A percentile compares a stretch with the other conserved stretches of the same genome.
phyloP scores from a whole-genome alignment of 2,888 invertebrate species.

The Scrobipalpa atriplicella region DNA sequence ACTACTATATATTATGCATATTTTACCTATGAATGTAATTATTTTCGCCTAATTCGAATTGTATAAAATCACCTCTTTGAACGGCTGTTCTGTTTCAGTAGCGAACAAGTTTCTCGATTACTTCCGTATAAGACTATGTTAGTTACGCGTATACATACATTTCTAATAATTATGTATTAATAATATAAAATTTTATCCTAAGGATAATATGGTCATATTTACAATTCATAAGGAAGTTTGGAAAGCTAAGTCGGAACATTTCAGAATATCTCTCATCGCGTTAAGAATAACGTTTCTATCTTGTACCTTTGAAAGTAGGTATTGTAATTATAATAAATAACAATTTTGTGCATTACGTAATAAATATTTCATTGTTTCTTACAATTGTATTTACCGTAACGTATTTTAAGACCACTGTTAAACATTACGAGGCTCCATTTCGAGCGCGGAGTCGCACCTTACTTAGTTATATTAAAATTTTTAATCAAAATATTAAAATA shows the following conservation, averaged over 20 bases:
- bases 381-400: slow-evolving; percentile 80
- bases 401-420: slow-evolving; percentile 73
- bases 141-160: slow-evolving; percentile 79
- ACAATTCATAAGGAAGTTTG: slow-evolving; percentile 77
- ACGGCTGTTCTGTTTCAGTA: slow-evolving; percentile 77
- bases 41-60: slow-evolving; percentile 82
- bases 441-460: slow-evolving; percentile 70
- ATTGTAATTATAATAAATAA: slow-evolving; percentile 81
- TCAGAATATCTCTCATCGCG: slow-evolving; percentile 80
- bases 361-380: slow-evolving; percentile 81
- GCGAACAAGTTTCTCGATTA: slow-evolving; percentile 76
- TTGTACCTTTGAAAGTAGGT: slow-evolving; percentile 81
- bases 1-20: slow-evolving; percentile 79
- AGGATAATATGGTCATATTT: slow-evolving; percentile 79
- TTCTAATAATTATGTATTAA: slow-evolving; percentile 79
- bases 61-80: slow-evolving; percentile 80
- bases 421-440: slow-evolving; percentile 66
- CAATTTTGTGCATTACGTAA: slow-evolving; percentile 82
- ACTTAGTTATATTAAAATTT: slow-evolving; percentile 78
- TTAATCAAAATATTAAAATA: slow-evolving; percentile 71
- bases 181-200: slow-evolving; percentile 81
- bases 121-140: slow-evolving; percentile 81
- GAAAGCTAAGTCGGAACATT: slow-evolving; percentile 76
- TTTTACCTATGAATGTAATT: slow-evolving; percentile 81
- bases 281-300: slow-evolving; percentile 80